Conservation (phyloP, 2,888 invertebrate genomes). For the Heteropelma amictum region DNA sequence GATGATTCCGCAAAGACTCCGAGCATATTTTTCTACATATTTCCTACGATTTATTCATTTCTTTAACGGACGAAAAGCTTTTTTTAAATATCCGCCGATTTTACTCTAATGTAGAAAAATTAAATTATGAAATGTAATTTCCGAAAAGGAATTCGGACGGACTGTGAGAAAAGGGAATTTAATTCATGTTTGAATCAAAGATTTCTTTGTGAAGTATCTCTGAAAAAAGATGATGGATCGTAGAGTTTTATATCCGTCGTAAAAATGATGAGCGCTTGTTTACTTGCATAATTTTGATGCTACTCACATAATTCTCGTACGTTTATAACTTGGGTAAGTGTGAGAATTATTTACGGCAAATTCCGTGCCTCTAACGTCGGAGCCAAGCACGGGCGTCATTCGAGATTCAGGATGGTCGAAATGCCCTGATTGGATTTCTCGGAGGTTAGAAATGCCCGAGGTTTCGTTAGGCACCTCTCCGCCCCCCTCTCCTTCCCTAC, state of each 20-base stretch:
- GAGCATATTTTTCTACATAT: too few species aligned
- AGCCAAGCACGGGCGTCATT: slow-evolving; percentile 52
- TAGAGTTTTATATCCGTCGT: neutral
- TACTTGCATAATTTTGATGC: slow-evolving; percentile 36
- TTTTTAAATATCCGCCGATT: too few species aligned
- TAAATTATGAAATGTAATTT: too few species aligned
- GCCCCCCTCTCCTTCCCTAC: neutral
- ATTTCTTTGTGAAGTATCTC: too few species aligned
- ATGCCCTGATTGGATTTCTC: slow-evolving; percentile 52
- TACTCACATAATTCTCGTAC: slow-evolving; percentile 22
- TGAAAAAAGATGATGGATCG: neutral
- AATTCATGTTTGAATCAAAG: too few species aligned
- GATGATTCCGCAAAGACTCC: too few species aligned
- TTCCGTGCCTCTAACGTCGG: slow-evolving; percentile 41
- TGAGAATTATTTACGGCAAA: slow-evolving; percentile 48
- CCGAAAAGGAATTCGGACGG: too few species aligned
- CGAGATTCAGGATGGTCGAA: slow-evolving; percentile 52
- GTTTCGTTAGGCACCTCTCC: slow-evolving; percentile 35
- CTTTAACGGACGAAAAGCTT: too few species aligned
- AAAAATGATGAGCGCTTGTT: slow-evolving; percentile 22
- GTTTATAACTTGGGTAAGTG: slow-evolving; percentile 48
- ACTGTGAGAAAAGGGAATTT: too few species aligned
- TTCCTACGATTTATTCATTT: too few species aligned
- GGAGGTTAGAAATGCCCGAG: slow-evolving; percentile 53
- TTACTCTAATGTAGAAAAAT: too few species aligned